phyloP scores from a whole-genome alignment of 2,113 vertebrate genomes.

The Epinephelus cyanopodus region DNA sequence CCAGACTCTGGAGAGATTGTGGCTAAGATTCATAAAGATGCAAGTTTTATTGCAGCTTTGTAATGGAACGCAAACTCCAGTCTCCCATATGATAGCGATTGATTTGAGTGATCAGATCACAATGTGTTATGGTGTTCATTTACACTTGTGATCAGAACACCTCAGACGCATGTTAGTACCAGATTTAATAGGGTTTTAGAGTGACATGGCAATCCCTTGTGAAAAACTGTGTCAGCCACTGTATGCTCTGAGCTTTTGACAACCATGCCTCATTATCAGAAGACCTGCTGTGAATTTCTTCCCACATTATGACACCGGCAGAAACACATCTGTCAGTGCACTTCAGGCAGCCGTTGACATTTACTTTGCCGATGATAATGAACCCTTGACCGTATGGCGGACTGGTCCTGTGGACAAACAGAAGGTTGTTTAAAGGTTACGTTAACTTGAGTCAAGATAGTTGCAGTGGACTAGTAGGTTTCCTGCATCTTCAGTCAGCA shows the following conservation, averaged over 20 bases:
- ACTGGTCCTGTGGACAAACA: conserved; percentile 39
- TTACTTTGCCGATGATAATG: conserved; percentile 35
- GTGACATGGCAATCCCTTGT: neutral
- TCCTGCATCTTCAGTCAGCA: conserved; percentile 28
- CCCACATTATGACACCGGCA: conserved; percentile 18
- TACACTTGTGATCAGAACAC: too few relatives aligned
- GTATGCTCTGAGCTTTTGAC: conserved; percentile 12
- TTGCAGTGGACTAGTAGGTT: neutral
- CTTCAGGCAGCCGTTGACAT: conserved; percentile 46
- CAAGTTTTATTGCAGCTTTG: neutral
- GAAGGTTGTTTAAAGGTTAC: conserved; percentile 53
- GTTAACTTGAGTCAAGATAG: conserved; percentile 7
- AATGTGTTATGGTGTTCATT: too few relatives aligned
- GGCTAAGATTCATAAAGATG: neutral
- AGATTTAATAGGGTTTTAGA: too few relatives aligned
- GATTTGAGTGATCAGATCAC: too few relatives aligned
- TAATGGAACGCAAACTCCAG: neutral
- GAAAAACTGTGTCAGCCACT: conserved; percentile 5
- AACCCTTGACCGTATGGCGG: conserved; percentile 35
- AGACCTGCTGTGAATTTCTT: conserved; percentile 8
- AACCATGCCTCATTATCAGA: conserved; percentile 22
- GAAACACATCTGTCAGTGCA: conserved; percentile 36
- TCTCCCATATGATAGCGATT: neutral
- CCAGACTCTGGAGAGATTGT: neutral
- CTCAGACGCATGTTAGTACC: too few relatives aligned